A percentile compares a stretch with the other conserved stretches of the same genome.
Conservation (phyloP, 2,888 invertebrate species). For the Megaustenia siamemsis region DNA sequence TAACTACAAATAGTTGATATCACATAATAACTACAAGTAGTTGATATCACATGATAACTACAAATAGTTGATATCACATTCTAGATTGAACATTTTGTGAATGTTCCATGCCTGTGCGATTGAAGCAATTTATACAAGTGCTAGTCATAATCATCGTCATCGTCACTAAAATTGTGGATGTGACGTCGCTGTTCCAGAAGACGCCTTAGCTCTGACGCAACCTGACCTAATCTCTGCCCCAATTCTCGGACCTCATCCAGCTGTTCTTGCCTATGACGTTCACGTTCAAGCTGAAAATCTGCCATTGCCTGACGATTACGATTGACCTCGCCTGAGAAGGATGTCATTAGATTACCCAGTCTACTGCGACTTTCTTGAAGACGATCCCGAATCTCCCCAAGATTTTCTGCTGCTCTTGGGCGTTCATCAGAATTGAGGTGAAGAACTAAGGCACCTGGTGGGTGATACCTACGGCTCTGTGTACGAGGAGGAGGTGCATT, state of each 20-base stretch:
- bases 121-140: neutral
- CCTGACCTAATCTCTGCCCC: slow-evolving; percentile 70
- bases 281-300: slow-evolving; percentile 69
- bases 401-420: slow-evolving; percentile 49
- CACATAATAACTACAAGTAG: too few species aligned
- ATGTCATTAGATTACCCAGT: slow-evolving; percentile 70
- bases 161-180: slow-evolving; percentile 41
- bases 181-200: slow-evolving; percentile 65
- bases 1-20: neutral
- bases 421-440: neutral
- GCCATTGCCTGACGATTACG: slow-evolving; percentile 67
- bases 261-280: slow-evolving; percentile 70
- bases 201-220: slow-evolving; percentile 69
- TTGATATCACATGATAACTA: too few species aligned
- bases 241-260: slow-evolving; percentile 72
- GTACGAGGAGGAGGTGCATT: slow-evolving; percentile 42
- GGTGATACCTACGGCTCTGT: slow-evolving; percentile 37
- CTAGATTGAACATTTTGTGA: neutral
- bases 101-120: neutral
- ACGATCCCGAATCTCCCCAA: slow-evolving; percentile 65
- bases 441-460: slow-evolving; percentile 34
- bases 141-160: slow-evolving; percentile 46
- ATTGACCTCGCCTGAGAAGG: slow-evolving; percentile 71
- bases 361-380: slow-evolving; percentile 70
- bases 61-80: neutral